Conservation (phyloP, 2,888 invertebrate genomes). For the Ophion obscuratus region DNA sequence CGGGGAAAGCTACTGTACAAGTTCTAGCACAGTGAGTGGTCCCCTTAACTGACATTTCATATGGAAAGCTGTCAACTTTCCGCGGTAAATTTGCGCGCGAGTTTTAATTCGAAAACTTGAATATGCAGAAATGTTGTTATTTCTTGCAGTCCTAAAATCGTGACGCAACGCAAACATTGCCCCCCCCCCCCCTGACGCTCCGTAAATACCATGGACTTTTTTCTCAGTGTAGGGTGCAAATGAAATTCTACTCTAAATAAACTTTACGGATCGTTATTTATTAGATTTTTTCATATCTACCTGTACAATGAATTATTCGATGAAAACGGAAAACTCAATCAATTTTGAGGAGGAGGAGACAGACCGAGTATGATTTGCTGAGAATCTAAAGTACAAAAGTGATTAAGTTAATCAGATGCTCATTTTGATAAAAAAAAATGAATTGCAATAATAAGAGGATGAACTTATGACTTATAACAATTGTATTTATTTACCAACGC, state of each 20-base stretch:
- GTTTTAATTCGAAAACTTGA: no score
- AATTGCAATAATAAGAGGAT: not conserved
- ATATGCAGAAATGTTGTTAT: no score
- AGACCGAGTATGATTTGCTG: constrained; percentile 25
- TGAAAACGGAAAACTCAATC: not conserved
- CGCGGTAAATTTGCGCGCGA: no score
- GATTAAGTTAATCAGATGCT: not conserved
- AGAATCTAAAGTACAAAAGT: not conserved
- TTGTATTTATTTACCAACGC: constrained; percentile 64
- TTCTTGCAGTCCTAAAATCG: no score
- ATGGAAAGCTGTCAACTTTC: no score
- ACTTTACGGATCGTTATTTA: not conserved
- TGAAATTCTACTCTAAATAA: not conserved
- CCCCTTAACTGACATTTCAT: no score
- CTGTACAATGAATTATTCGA: not conserved
- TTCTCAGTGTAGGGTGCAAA: not conserved
- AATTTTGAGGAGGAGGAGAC: not conserved
- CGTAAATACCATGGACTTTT: no score
- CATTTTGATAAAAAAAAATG: not conserved
- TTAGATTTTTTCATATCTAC: not conserved
- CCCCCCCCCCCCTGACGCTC: no score
- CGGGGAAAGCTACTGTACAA: no score
- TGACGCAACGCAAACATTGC: no score
- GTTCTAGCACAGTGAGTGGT: no score
- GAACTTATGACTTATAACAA: not conserved